These are phyloP conservation scores for Calliphora vicina DNA, from an alignment of 1,140 invertebrate species.

Conservation along the genomic window DNA sequence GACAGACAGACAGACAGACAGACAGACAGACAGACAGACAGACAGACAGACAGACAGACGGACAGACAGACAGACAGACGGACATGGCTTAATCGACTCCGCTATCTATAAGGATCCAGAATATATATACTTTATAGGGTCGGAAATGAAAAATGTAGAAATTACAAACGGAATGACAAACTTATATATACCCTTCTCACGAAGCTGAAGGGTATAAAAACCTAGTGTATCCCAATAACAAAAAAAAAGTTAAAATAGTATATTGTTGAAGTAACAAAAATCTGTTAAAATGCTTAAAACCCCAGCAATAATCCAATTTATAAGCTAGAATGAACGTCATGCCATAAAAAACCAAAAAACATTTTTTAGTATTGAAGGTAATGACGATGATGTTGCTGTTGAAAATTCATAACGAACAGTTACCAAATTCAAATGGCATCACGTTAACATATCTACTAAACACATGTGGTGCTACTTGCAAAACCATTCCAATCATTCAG, in stretches of 20 bases:
- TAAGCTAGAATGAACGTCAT: constrained; percentile 14
- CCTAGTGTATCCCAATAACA: too few species aligned
- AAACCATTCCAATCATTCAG: not conserved
- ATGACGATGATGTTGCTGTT: not conserved
- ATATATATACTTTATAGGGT: too few species aligned
- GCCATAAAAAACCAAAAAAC: not conserved
- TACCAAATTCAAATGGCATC: constrained; percentile 4
- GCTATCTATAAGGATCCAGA: too few species aligned
- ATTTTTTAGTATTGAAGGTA: not conserved
- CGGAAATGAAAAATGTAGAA: too few species aligned
- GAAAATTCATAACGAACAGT: not conserved
- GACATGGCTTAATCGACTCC: too few species aligned
- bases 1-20: too few species aligned
- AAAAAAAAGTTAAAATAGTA: not conserved
- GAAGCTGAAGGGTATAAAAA: too few species aligned
- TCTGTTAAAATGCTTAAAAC: constrained; percentile 37
- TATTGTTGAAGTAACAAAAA: constrained; percentile 21
- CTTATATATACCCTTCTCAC: too few species aligned
- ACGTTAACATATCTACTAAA: not conserved
- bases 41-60: too few species aligned
- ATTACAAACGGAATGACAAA: too few species aligned
- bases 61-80: too few species aligned
- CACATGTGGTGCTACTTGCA: not conserved
- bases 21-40: too few species aligned
- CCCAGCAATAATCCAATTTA: constrained; percentile 32